Evolutionary conservation across 2,888 invertebrate species (phyloP), one percentile per base, ranked within the genome.

Genomic region (Synanthedon vespiformis): DNA sequence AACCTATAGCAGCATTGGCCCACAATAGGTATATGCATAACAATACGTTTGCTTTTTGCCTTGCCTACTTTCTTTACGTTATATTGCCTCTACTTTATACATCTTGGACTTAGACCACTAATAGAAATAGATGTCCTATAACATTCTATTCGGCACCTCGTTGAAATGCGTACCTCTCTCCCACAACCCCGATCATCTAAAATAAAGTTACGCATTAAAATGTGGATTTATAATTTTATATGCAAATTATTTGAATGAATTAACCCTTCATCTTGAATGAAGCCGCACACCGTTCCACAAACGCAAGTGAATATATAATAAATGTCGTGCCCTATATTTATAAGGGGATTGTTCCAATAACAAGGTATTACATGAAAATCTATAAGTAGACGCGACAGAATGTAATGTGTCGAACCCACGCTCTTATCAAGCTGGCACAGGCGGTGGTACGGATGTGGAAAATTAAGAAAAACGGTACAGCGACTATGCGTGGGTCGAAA

Each of bases 351-450:
- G 44, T 44, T 44, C 6, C 44, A 12, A 22, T 22, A 22, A 22
- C 22, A 22, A 2, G 44, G n/a, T 6, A 44, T 44, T 13, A 44
- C 44, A 44, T 44, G 10, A 44, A 5, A 44, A n/a, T 14, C 44
- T 14, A 48, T 48, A 18, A 48, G 40, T 48, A 53, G 50, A 52
- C 18, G 22, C 40, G 48, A 50, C 53, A 51, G 50, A 55, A 52
- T 52, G 44, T 53, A 53, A 55, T 55, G 53, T 41, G 53, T 60
- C 58, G 58, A 62, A 63, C 61, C 64, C 56, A 59, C 59, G 54
- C 53, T 58, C 62, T 72, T 80, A 81, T 81, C 80, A 55, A 54
- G 67, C 56, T 67, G 72, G 48, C 48, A 4, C 48, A 48, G 48
- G 48, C 48, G 48, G 48, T 48, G 48, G 48, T n/a, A 50, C 27